These are phyloP conservation scores for Physeter macrocephalus DNA, from an alignment of 2,113 vertebrate species.

Conservation along the genomic window DNA sequence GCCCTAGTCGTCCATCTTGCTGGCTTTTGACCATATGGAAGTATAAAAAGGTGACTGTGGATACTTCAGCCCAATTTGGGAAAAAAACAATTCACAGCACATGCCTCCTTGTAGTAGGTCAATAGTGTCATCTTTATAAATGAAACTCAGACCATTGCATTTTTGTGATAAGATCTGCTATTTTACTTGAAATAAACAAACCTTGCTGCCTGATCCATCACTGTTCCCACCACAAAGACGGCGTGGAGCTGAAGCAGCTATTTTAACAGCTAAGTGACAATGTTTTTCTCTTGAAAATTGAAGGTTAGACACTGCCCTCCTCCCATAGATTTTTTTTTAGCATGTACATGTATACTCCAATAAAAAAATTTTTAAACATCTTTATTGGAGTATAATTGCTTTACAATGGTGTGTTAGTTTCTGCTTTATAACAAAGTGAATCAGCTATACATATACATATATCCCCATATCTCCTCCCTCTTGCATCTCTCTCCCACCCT, in stretches of 20 bases:
- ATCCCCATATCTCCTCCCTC: too few species aligned
- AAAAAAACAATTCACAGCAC: neutral
- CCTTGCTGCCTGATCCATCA: conserved; percentile 33
- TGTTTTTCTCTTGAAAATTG: conserved; percentile 15
- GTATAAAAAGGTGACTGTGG: neutral
- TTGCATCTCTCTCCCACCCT: too few species aligned
- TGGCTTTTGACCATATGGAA: neutral
- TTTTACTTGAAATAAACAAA: conserved; percentile 60
- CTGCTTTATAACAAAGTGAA: too few species aligned
- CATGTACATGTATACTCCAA: too few species aligned
- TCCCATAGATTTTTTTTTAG: neutral
- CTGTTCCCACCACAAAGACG: neutral
- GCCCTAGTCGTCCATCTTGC: neutral
- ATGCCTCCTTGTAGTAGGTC: neutral
- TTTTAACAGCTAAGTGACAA: conserved; percentile 28
- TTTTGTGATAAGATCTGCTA: conserved; percentile 44
- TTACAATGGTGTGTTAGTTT: too few species aligned
- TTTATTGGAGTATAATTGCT: too few species aligned
- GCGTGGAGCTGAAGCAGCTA: neutral
- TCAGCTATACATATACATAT: too few species aligned
- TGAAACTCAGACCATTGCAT: conserved; percentile 46
- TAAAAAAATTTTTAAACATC: too few species aligned
- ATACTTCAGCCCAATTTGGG: neutral
- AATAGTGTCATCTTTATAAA: conserved; percentile 62
- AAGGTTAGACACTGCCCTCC: neutral